A percentile compares a stretch with the other conserved stretches of the same genome.
phyloP scores from a whole-genome alignment of 1,140 invertebrate species.

The Apis dorsata region DNA sequence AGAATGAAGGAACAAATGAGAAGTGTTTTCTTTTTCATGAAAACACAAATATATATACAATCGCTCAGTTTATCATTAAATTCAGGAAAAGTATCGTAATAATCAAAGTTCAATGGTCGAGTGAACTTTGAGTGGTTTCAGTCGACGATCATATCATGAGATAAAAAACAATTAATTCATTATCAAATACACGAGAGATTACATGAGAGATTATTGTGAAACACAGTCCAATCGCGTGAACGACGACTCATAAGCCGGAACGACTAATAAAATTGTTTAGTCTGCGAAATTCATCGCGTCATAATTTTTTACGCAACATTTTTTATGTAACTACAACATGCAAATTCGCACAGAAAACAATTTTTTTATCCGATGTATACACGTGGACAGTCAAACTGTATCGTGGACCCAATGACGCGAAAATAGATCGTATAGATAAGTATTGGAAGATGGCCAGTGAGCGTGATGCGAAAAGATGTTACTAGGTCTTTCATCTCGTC shows the following conservation, averaged over 20 bases:
- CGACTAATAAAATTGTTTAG: not conserved
- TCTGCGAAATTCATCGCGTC: not conserved
- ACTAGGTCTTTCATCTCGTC: not conserved
- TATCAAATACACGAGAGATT: not conserved
- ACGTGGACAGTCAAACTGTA: not conserved
- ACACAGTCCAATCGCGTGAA: not conserved
- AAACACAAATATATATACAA: not conserved
- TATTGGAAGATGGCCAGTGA: slow-evolving; percentile 26
- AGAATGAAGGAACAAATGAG: not conserved
- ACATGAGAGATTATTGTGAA: not conserved
- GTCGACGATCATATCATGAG: not conserved
- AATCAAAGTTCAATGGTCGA: not conserved
- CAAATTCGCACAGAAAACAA: not conserved
- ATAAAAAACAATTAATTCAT: not conserved
- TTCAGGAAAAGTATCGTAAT: no score
- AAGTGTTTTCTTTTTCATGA: not conserved
- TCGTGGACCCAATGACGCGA: not conserved
- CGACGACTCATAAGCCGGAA: not conserved
- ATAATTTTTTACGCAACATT: not conserved
- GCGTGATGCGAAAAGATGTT: not conserved
- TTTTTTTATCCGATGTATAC: not conserved
- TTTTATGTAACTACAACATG: not conserved
- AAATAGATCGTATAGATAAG: slow-evolving; percentile 29
- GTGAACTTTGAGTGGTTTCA: not conserved
- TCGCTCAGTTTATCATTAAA: not conserved